Conservation (phyloP, 2,113 vertebrate species). For the Bungarus multicinctus region DNA sequence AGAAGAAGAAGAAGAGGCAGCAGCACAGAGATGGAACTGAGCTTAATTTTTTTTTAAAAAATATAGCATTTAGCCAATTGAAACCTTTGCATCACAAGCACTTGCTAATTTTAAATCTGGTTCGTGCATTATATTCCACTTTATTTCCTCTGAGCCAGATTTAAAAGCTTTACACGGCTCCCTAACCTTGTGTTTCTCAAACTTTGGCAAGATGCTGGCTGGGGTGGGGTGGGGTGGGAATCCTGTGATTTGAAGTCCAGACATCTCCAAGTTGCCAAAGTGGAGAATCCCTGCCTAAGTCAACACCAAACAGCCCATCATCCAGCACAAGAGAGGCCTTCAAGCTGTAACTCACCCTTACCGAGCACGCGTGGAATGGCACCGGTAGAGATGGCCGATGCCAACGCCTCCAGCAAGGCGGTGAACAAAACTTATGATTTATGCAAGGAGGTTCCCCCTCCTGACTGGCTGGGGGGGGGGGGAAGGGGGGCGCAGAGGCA, state of each 20-base stretch:
- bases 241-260: background rate
- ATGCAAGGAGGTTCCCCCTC: background rate
- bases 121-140: background rate
- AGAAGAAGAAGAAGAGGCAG: no score
- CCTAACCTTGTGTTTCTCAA: background rate
- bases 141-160: background rate
- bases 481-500: rapidly evolving
- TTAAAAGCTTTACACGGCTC: background rate
- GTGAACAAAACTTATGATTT: background rate
- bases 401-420: background rate
- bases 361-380: background rate
- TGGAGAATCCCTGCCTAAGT: background rate
- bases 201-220: background rate
- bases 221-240: no score
- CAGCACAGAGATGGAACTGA: background rate
- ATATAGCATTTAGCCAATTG: background rate
- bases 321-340: background rate
- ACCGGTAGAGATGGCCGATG: background rate
- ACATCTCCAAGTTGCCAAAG: background rate
- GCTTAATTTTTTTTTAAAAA: background rate
- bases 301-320: background rate
- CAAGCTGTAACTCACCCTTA: background rate
- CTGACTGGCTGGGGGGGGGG: background rate
- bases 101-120: background rate
- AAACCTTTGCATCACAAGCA: background rate